Conservation (phyloP, 2,797 vertebrate species). For the Cuniculus paca region DNA sequence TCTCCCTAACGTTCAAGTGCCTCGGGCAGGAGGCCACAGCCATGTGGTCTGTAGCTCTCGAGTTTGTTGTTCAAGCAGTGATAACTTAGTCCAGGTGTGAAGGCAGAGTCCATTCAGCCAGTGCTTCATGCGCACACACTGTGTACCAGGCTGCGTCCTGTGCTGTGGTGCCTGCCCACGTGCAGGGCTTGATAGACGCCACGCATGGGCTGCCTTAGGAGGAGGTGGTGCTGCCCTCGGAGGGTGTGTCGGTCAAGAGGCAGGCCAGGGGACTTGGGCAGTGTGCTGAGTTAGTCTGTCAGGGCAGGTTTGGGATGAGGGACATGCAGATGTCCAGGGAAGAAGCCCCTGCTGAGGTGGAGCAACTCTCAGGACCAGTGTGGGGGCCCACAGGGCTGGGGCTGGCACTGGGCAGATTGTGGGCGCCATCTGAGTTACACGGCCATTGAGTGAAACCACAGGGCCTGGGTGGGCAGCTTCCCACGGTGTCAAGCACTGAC, state of each 20-base stretch:
- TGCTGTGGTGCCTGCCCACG: neutral
- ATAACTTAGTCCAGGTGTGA: neutral
- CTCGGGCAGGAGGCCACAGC: neutral
- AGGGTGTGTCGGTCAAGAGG: rapidly evolving
- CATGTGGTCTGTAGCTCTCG: neutral
- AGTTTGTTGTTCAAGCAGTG: neutral
- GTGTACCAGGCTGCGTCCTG: neutral
- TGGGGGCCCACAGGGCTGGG: neutral
- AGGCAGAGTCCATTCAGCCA: neutral
- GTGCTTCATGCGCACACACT: no score
- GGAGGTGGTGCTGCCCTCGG: neutral
- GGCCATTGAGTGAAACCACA: neutral
- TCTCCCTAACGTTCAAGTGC: neutral
- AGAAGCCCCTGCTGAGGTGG: neutral
- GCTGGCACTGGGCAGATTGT: no score
- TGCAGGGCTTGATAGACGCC: neutral
- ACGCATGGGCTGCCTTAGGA: neutral
- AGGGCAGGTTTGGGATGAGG: neutral
- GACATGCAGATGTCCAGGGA: neutral
- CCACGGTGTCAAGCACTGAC: neutral
- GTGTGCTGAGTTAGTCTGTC: neutral
- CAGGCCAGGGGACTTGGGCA: rapidly evolving
- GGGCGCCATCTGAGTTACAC: neutral
- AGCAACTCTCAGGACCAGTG: neutral
- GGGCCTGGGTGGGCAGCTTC: neutral